These are phyloP conservation scores for Procambarus clarkii DNA, from an alignment of 1,140 invertebrate species.

Conservation along the genomic window DNA sequence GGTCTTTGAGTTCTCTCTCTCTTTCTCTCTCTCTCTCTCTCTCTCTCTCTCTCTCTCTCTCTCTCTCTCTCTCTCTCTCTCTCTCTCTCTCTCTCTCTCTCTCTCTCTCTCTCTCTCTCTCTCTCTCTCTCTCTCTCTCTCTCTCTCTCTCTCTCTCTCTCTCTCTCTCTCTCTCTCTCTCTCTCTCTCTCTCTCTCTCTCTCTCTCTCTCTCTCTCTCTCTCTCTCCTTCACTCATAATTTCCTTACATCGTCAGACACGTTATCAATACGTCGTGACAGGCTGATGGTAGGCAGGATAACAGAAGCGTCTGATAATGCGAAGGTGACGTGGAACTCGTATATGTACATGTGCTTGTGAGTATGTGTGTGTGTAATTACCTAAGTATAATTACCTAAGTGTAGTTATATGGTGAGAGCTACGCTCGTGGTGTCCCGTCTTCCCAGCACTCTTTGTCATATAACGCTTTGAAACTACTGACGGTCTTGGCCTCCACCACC, in stretches of 20 bases:
- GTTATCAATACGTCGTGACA: too few species aligned
- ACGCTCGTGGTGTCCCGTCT: too few species aligned
- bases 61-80: not conserved
- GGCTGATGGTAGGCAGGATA: too few species aligned
- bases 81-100: not conserved
- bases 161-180: too few species aligned
- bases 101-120: not conserved
- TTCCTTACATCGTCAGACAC: not conserved
- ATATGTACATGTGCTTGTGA: too few species aligned
- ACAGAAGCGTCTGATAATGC: too few species aligned
- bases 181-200: not conserved
- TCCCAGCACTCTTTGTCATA: too few species aligned
- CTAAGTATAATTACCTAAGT: too few species aligned
- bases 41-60: not conserved
- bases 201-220: not conserved
- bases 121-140: not conserved
- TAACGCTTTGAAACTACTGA: too few species aligned
- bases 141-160: not conserved
- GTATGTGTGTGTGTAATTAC: too few species aligned
- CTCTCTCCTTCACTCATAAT: not conserved
- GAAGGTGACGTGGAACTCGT: not conserved
- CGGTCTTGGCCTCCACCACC: too few species aligned
- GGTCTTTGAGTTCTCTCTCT: not conserved
- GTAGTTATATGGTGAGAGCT: too few species aligned
- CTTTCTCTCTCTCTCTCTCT: not conserved